phyloP scores from a whole-genome alignment of 2,113 vertebrate genomes.

The Columba janthina region DNA sequence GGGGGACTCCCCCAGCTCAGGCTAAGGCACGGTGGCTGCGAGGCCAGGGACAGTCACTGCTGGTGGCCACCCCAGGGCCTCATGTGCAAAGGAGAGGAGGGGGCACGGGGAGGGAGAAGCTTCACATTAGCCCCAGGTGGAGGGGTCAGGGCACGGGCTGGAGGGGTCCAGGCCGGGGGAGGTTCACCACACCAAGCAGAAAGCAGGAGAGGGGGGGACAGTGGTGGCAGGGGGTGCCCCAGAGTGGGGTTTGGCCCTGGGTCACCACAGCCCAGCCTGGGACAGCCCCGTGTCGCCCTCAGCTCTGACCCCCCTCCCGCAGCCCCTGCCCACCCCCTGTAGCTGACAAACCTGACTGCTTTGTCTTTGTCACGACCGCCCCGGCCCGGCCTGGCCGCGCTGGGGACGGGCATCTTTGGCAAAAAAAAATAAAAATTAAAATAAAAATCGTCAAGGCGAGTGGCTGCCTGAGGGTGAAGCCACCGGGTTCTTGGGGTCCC shows the following conservation, averaged over 20 bases:
- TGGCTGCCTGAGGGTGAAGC: not conserved
- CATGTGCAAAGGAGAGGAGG: constrained; percentile 52
- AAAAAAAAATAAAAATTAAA: not conserved
- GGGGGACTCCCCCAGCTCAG: not conserved
- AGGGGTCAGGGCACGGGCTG: not conserved
- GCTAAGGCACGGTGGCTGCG: constrained; percentile 55
- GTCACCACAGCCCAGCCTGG: not conserved
- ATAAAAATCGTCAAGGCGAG: not conserved
- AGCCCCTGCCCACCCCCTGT: not conserved
- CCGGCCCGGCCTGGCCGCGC: not conserved
- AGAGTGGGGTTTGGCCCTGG: not conserved
- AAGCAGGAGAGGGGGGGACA: not conserved
- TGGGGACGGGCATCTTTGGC: constrained; percentile 49
- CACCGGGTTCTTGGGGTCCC: not conserved
- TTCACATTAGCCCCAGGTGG: constrained; percentile 60
- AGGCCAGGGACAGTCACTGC: not conserved
- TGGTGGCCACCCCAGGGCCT: not conserved
- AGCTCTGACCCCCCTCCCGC: not conserved
- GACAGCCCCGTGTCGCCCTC: not conserved
- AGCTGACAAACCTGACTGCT: constrained; percentile 38
- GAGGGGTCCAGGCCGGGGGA: not conserved
- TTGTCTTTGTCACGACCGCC: constrained; percentile 38
- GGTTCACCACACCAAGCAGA: not conserved
- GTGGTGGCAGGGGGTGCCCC: not conserved
- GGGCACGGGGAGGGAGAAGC: not conserved